Evolutionary conservation across 2,888 invertebrate genomes (phyloP).

Genomic region (Timema cristinae): DNA sequence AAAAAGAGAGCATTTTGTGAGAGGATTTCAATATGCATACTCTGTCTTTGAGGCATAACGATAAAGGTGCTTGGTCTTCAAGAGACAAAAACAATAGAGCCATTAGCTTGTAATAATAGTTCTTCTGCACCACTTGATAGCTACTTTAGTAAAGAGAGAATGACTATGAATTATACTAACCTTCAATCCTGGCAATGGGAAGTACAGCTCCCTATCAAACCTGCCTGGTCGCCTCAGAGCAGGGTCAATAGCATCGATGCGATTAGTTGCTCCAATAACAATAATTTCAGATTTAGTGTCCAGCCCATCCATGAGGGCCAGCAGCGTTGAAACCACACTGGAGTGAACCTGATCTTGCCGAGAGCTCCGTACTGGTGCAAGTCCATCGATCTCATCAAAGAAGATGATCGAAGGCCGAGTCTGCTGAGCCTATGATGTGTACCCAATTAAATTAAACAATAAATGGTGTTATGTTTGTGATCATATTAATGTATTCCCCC

Average conservation of each 20-base stretch:
- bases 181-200: constrained; percentile 47
- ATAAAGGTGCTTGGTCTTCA: too few relatives aligned
- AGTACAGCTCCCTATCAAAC: constrained; percentile 54
- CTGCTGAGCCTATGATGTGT: not conserved
- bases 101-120: too few relatives aligned
- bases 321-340: constrained; percentile 53
- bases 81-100: constrained; percentile 16
- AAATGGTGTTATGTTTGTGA: too few relatives aligned
- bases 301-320: constrained; percentile 56
- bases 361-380: constrained; percentile 54
- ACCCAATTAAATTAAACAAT: too few relatives aligned
- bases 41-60: too few relatives aligned
- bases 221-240: constrained; percentile 54
- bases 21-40: too few relatives aligned
- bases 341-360: constrained; percentile 56
- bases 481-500: too few relatives aligned
- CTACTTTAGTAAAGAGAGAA: too few relatives aligned
- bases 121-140: too few relatives aligned
- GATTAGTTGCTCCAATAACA: constrained; percentile 56
- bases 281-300: constrained; percentile 52
- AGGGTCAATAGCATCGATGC: constrained; percentile 55
- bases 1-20: too few relatives aligned
- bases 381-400: constrained; percentile 58
- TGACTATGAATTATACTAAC: constrained; percentile 28
- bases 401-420: constrained; percentile 52